Evolutionary conservation across 2,888 invertebrate species (phyloP).

Genomic region (Halictus quadricinctus): DNA sequence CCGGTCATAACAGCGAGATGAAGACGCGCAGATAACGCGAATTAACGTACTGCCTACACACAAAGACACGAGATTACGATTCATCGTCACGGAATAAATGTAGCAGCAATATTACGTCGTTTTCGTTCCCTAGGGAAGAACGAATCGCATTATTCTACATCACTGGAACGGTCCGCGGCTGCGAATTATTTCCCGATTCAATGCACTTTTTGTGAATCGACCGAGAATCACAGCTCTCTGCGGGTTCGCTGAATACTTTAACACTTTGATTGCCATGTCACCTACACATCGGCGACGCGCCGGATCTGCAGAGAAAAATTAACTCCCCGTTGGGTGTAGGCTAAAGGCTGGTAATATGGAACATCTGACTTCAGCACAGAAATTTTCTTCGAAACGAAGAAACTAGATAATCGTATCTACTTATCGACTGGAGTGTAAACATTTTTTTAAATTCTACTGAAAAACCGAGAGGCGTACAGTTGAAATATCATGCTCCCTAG

Average conservation of each 20-base stretch:
- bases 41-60: conserved; percentile 42
- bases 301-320: neutral
- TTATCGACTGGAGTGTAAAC: too few species aligned
- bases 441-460: too few species aligned
- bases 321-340: neutral
- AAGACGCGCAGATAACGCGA: conserved; percentile 36
- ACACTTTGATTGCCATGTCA: neutral
- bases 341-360: neutral
- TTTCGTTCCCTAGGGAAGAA: conserved; percentile 7
- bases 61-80: conserved; percentile 17
- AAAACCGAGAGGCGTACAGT: too few species aligned
- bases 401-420: too few species aligned
- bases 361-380: neutral
- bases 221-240: neutral
- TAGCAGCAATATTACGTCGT: conserved; percentile 22
- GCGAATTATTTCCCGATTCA: conserved; percentile 20
- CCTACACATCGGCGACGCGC: neutral
- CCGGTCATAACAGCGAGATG: conserved; percentile 18
- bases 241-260: neutral
- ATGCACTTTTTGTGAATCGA: neutral
- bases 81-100: conserved; percentile 4
- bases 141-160: conserved; percentile 22
- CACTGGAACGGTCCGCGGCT: neutral
- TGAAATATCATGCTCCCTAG: neutral
- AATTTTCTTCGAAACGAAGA: neutral